Percentiles rank a stretch among this genome's conserved stretches.
These are phyloP conservation scores for Molossus molossus DNA, from an alignment of 2,797 vertebrate species.

Conservation along the genomic window DNA sequence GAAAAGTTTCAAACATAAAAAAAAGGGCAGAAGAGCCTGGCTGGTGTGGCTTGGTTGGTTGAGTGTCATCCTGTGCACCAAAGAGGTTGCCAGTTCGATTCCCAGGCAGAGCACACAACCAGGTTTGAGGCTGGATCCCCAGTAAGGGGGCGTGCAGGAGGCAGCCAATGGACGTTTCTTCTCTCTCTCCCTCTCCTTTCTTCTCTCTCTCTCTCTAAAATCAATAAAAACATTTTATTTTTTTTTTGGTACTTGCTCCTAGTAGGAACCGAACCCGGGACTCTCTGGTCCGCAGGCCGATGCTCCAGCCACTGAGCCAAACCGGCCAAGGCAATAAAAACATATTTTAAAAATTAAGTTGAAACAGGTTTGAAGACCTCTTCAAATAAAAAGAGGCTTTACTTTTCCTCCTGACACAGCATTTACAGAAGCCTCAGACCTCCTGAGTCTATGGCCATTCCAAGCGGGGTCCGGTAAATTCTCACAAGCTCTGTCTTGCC, in stretches of 20 bases:
- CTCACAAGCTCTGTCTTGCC: not conserved
- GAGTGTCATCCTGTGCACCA: not conserved
- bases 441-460: not conserved
- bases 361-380: conserved; percentile 19
- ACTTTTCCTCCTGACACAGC: not conserved
- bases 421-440: conserved; percentile 3
- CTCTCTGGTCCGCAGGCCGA: no score
- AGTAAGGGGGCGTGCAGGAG: not conserved
- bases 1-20: conserved; percentile 51
- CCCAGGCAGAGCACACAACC: not conserved
- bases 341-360: not conserved
- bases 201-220: not conserved
- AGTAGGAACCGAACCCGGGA: no score
- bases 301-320: no score
- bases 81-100: not conserved
- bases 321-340: no score
- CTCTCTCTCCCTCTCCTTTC: not conserved
- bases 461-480: not conserved
- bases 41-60: not conserved
- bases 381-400: conserved; percentile 9
- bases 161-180: not conserved
- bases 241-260: no score
- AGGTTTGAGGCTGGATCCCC: not conserved
- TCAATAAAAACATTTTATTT: no score
- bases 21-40: not conserved